Evolutionary conservation across 1,140 invertebrate species (phyloP).

Genomic region (Drosophila hydei): DNA sequence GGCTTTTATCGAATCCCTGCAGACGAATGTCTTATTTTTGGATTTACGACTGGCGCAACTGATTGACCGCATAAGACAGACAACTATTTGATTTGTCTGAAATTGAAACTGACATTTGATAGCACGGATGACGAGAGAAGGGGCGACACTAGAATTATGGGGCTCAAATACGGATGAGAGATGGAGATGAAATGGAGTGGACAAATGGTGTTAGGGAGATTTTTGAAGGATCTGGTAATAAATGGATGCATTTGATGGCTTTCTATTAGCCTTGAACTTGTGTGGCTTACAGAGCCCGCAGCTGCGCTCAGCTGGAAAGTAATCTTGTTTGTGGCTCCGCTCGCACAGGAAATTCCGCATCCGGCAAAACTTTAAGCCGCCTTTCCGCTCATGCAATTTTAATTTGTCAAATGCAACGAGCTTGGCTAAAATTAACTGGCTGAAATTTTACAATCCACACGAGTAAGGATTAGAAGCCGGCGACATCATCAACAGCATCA

Average conservation of each 20-base stretch:
- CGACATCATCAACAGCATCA: constrained; percentile 27
- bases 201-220: constrained; percentile 50
- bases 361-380: constrained; percentile 75
- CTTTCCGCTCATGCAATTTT: constrained; percentile 81
- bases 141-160: constrained; percentile 9
- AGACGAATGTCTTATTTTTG: constrained; percentile 9
- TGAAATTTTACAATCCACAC: constrained; percentile 76
- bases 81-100: constrained; percentile 29
- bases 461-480: constrained; percentile 47
- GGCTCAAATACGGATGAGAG: no score
- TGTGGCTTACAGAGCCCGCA: constrained; percentile 7
- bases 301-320: constrained; percentile 28
- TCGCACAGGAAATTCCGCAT: constrained; percentile 60
- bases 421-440: constrained; percentile 73
- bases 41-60: constrained; percentile 34
- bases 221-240: constrained; percentile 22
- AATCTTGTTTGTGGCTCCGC: constrained; percentile 51
- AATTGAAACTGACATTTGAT: constrained; percentile 30
- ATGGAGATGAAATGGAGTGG: constrained; percentile 16
- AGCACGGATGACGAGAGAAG: neutral
- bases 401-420: constrained; percentile 75
- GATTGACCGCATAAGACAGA: constrained; percentile 22
- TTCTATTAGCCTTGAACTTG: constrained; percentile 61
- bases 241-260: constrained; percentile 30
- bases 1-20: constrained; percentile 2